Base-by-base conservation (phyloP, 2,113 vertebrate species). In the Apodemus speciosus region DNA sequence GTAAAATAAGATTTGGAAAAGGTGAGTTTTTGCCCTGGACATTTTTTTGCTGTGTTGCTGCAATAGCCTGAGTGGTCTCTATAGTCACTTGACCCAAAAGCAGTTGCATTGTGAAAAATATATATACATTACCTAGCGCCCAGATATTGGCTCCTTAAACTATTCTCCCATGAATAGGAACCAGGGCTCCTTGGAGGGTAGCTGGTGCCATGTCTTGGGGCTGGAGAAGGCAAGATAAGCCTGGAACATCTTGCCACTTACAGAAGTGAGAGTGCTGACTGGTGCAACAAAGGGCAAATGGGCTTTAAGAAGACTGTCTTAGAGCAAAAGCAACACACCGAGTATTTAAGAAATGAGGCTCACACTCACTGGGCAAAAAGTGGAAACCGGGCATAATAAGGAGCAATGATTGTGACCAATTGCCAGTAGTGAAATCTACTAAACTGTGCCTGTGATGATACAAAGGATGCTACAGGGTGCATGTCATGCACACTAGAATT, bases 221-320 rank as follows among this genome's bases (percentile, higher is more conserved):
- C 85, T 84, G 25, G 46, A 91, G 35, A 87, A 93, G 69, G 69
- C 49, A 83, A 91, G 68, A 51, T 89, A 23, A 93, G 88, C 38
- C 80, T 95, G 73, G 60, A 77, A 51, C 75, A 92, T 86, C 80
- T 93, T 93, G 73, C 68, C 35, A 35, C 35, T 51, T 66, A 60
- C 0, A 53, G 85, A 76, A 76, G 66, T 85, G 16, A 76, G 73
- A 94, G 68, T 77, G 38, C 51, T 69, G 32, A 76, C 72, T 85
- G 35, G 14, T 64, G 16, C 10, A 69, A 43, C n/a, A 64, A 80
- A 91, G 66, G 15, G 56, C 25, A 81, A 75, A 43, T 8, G 75
- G 60, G 18, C n/a, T 20, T 3, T 32, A 69, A 72, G 35, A 92
- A 87, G 27, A 23, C 2, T 14, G 8, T 84, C 43, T 30, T 20